Percentiles rank a stretch among this genome's conserved stretches.
phyloP scores from a whole-genome alignment of 1,140 invertebrate genomes.

The Drosophila funebris region DNA sequence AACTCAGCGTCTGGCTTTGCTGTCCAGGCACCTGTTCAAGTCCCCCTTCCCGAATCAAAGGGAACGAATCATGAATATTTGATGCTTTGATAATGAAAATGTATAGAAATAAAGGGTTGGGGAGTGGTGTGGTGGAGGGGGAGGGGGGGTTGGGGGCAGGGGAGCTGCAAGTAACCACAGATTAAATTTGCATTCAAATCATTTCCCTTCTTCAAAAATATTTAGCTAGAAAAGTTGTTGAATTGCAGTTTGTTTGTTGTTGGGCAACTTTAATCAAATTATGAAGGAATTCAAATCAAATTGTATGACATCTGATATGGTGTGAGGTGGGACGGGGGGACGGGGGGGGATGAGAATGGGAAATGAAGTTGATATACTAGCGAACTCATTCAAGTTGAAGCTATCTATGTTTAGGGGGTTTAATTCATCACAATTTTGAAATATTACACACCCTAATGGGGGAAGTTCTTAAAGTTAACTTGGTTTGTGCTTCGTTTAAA shows the following conservation, averaged over 20 bases:
- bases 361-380: background rate
- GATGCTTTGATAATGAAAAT: slow-evolving; percentile 44
- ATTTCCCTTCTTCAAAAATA: background rate
- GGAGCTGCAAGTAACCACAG: background rate
- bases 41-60: background rate
- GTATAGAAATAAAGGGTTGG: background rate
- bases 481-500: too few relatives aligned
- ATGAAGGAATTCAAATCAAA: background rate
- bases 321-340: background rate
- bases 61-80: slow-evolving; percentile 38
- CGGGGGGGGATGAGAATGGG: background rate
- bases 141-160: too few relatives aligned
- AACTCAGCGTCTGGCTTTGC: too few relatives aligned
- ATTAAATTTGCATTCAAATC: slow-evolving; percentile 3
- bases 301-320: background rate
- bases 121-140: too few relatives aligned
- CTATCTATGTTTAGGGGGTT: too few relatives aligned
- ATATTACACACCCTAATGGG: too few relatives aligned
- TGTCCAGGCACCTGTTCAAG: slow-evolving; percentile 1
- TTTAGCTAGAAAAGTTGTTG: background rate
- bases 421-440: too few relatives aligned
- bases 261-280: slow-evolving; percentile 1
- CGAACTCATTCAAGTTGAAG: background rate
- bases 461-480: too few relatives aligned
- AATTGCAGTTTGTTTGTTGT: background rate